Evolutionary conservation across 2,888 invertebrate species (phyloP), one percentile per base, ranked within the genome.

Genomic region (Callinectes sapidus): DNA sequence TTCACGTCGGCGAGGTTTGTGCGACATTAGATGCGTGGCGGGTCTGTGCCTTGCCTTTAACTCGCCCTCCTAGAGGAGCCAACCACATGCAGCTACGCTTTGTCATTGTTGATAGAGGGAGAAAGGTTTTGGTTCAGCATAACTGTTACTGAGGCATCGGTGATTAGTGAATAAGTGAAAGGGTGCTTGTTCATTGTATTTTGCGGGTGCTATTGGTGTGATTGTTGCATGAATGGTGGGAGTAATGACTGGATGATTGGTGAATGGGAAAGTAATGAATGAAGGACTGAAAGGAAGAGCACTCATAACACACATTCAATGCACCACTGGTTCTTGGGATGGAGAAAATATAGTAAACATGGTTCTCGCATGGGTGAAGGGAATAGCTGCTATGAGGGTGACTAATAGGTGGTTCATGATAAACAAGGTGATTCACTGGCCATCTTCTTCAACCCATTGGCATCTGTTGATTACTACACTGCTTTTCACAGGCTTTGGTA

Each of bases 1-100:
- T 95, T 96, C 94, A 95, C 95, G 13, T 95, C 95, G 8, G 95
- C 95, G 96, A 97, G 98, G 97, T 97, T 77, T 87, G 94, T 91
- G 89, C 6, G 35, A 81, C 35, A 35, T 14, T 48, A 6, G 48
- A 48, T 48, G 48, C 8, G 48, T 10, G 71, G 18, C n/a, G 71
- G 10, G 28, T 71, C 28, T 28, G n/a, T 28, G 28, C 81, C 35
- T 81, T 8, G 35, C 35, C 35, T 81, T 35, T n/a, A 55, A 28
- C 39, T 18, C n/a, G 10, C 0, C 35, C 42, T 39, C 42, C 39
- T 10, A 48, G 87, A 3, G 2, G n/a, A 10, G 18, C 18, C 32
- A 28, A 32, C 39, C 16, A 61, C 0, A 18, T 14, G 55, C 71
- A 61, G 55, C 88, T 13, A n/a, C 55, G 55, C 88, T 88, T 35